These are phyloP conservation scores for Cheilosia impressa DNA, from an alignment of 2,888 invertebrate genomes.

Conservation along the genomic window DNA sequence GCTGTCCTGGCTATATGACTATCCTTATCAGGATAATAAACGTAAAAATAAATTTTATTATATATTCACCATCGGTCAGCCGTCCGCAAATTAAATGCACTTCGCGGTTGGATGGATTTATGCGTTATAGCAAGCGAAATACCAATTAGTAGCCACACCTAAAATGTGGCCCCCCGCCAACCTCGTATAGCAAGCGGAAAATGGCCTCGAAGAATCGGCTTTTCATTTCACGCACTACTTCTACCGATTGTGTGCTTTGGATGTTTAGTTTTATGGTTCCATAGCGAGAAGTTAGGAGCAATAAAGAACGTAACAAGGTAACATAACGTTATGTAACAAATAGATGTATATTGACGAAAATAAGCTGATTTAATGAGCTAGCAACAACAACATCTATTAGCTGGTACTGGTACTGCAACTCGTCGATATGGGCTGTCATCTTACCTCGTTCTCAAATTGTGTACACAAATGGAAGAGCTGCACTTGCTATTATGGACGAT, in stretches of 20 bases:
- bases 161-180: constrained; percentile 7
- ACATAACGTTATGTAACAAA: too few relatives aligned
- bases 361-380: too few relatives aligned
- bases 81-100: constrained; percentile 63
- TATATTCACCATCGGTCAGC: constrained; percentile 27
- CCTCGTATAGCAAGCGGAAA: neutral
- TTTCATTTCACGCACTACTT: neutral
- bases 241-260: neutral
- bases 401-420: too few relatives aligned
- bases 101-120: constrained; percentile 64
- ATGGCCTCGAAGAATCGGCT: constrained; percentile 11
- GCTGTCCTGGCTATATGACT: constrained; percentile 7
- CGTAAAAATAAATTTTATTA: constrained; percentile 68
- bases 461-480: too few relatives aligned
- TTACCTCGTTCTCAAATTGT: too few relatives aligned
- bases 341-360: too few relatives aligned
- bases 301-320: too few relatives aligned
- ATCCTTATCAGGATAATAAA: constrained; percentile 53
- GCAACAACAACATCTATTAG: too few relatives aligned
- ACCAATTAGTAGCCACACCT: constrained; percentile 66
- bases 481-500: too few relatives aligned
- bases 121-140: constrained; percentile 55
- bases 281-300: neutral
- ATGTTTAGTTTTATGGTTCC: neutral
- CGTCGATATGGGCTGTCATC: too few relatives aligned